phyloP scores from a whole-genome alignment of 2,888 invertebrate genomes.

The Campoletis raptor region DNA sequence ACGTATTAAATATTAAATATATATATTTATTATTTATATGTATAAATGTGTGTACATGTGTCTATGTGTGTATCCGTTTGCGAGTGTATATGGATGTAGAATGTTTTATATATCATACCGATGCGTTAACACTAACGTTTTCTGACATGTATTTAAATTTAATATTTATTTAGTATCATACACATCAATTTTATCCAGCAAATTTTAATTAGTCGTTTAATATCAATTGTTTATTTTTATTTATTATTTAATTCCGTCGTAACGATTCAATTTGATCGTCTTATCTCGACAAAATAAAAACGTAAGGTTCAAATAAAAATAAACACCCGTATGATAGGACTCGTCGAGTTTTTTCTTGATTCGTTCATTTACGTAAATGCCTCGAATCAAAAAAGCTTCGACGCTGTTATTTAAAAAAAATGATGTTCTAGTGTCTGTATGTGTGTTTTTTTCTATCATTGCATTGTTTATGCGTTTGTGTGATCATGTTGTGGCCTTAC shows the following conservation, averaged over 20 bases:
- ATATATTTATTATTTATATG: conserved; percentile 51
- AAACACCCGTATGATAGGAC: conserved; percentile 57
- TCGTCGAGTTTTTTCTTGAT: conserved; percentile 22
- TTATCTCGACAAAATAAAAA: conserved; percentile 17
- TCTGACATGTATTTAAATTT: conserved; percentile 77
- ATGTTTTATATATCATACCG: conserved; percentile 59
- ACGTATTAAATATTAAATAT: conserved; percentile 61
- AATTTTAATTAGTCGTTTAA: conserved; percentile 70
- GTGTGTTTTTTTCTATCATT: conserved; percentile 74
- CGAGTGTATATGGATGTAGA: conserved; percentile 41
- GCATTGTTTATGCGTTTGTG: conserved; percentile 73
- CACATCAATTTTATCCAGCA: conserved; percentile 80
- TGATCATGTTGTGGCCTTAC: neutral
- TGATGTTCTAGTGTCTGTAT: neutral
- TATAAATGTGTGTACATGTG: conserved; percentile 37
- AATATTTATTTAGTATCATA: conserved; percentile 79
- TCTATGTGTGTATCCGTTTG: neutral
- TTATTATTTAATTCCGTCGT: neutral
- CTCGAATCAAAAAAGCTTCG: conserved; percentile 8
- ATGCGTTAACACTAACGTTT: conserved; percentile 72
- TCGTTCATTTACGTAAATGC: neutral
- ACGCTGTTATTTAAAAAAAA: conserved; percentile 1
- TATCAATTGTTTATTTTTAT: conserved; percentile 49
- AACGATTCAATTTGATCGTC: conserved; percentile 5
- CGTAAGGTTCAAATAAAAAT: conserved; percentile 21